A percentile compares a stretch with the other conserved stretches of the same genome.
phyloP scores from a whole-genome alignment of 2,797 vertebrate species.

The Mus spretus region DNA sequence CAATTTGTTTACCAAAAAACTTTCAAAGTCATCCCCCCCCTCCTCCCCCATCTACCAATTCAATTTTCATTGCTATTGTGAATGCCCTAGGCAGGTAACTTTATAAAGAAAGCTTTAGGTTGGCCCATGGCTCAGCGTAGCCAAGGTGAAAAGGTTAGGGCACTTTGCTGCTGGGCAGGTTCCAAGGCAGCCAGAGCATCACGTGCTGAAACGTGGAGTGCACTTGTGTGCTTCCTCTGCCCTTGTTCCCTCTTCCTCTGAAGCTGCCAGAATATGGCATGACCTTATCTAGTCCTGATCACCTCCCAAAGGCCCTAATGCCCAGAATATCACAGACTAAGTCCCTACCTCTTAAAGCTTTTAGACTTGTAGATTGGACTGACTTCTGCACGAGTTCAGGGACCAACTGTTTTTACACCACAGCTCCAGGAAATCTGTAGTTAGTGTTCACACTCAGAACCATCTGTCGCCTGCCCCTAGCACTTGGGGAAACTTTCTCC shows the following conservation, averaged over 20 bases:
- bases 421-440: neutral
- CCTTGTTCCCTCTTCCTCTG: neutral
- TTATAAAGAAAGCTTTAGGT: neutral
- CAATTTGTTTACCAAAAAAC: neutral
- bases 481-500: neutral
- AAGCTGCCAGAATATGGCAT: neutral
- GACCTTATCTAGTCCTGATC: neutral
- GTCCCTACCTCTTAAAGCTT: too few relatives aligned
- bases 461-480: neutral
- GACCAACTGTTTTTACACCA: neutral
- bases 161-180: neutral
- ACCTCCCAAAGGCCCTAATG: neutral
- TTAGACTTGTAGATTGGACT: too few relatives aligned
- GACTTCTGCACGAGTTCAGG: neutral
- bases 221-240: neutral
- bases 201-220: neutral
- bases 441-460: neutral
- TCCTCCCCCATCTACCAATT: neutral
- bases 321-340: neutral
- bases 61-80: neutral
- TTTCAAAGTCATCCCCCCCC: too few relatives aligned
- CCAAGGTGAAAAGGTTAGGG: neutral
- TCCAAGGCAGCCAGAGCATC: neutral
- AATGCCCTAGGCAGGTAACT: neutral
- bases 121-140: too few relatives aligned